These are phyloP conservation scores for Centropus unirufus DNA, from an alignment of 2,113 vertebrate genomes.

Conservation along the genomic window DNA sequence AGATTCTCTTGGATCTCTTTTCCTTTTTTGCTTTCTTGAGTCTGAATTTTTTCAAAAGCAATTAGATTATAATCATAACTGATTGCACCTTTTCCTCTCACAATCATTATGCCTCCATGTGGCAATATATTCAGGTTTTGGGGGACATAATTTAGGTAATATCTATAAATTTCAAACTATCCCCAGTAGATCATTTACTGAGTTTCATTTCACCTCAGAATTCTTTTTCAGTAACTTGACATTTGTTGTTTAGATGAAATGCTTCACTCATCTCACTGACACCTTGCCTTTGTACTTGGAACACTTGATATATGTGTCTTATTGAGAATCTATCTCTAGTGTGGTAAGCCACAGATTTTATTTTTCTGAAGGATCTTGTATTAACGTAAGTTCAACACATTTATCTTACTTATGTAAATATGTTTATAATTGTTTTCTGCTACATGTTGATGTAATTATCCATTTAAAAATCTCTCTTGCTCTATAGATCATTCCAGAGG, in stretches of 20 bases:
- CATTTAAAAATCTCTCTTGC: background rate
- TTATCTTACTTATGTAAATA: background rate
- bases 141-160: background rate
- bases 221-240: background rate
- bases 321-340: background rate
- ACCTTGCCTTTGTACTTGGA: background rate
- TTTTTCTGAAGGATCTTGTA: background rate
- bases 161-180: background rate
- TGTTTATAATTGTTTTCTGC: background rate
- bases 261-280: background rate
- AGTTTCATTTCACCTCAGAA: background rate
- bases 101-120: background rate
- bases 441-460: background rate
- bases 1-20: background rate
- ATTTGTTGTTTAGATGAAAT: background rate
- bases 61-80: background rate
- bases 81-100: background rate
- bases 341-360: background rate
- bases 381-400: background rate
- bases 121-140: background rate
- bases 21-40: background rate
- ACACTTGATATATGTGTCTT: background rate
- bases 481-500: background rate
- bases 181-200: background rate
- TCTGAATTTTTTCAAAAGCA: background rate